A percentile compares a stretch with the other conserved stretches of the same genome.
Conservation (phyloP, 1,140 invertebrate species). For the Rhopalosiphum maidis region DNA sequence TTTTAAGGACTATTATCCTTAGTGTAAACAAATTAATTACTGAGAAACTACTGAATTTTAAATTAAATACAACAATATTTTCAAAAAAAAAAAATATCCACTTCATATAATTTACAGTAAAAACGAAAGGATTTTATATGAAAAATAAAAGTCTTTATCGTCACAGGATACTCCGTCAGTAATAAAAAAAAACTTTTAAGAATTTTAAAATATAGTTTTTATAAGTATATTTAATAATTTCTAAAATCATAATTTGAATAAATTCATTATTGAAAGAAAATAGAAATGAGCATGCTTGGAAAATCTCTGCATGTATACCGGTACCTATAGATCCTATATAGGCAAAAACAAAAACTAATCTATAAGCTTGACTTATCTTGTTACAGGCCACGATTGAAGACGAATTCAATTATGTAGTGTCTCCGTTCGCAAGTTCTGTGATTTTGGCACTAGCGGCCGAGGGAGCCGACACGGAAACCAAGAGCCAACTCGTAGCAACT, state of each 20-base stretch:
- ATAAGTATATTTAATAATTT: too few relatives aligned
- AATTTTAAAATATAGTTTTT: too few relatives aligned
- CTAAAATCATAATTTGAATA: too few relatives aligned
- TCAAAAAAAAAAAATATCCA: too few relatives aligned
- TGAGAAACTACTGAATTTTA: background rate
- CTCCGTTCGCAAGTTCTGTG: conserved; percentile 25
- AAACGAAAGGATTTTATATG: background rate
- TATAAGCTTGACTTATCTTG: background rate
- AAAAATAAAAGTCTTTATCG: background rate
- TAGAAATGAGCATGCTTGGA: too few relatives aligned
- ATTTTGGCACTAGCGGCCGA: conserved; percentile 24
- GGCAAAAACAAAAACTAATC: background rate
- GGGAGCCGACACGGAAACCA: background rate
- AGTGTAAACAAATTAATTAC: background rate
- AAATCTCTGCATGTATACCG: too few relatives aligned
- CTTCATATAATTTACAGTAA: background rate
- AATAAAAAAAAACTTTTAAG: background rate
- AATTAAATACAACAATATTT: background rate
- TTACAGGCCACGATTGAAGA: background rate
- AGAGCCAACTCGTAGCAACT: background rate
- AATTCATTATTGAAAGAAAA: too few relatives aligned
- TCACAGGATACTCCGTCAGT: background rate
- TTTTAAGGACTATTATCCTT: background rate
- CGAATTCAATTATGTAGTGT: conserved; percentile 1
- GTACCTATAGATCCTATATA: too few relatives aligned